phyloP scores from a whole-genome alignment of 2,113 vertebrate genomes.

The Tonatia bakeri region DNA sequence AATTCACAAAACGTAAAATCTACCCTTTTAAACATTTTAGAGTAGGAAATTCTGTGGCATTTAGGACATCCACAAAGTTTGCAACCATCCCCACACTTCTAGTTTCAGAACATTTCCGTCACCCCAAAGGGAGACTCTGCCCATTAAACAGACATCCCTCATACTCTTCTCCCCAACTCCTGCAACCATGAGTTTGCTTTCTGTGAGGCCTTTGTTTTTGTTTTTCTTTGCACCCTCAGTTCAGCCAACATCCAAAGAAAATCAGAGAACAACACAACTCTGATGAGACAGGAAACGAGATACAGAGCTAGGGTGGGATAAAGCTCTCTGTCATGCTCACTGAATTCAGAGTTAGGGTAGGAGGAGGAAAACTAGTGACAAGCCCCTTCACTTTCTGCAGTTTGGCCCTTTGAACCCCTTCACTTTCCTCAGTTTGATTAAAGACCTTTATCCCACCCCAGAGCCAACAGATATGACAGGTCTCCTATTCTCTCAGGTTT shows the following conservation, averaged over 20 bases:
- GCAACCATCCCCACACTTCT: not conserved
- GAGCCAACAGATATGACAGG: not conserved
- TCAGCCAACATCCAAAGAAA: not conserved
- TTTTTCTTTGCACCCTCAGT: not conserved
- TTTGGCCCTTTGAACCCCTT: no score
- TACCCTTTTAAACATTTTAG: not conserved
- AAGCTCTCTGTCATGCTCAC: not conserved
- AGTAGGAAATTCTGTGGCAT: not conserved
- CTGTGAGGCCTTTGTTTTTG: not conserved
- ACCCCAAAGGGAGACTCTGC: not conserved
- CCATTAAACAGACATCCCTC: not conserved
- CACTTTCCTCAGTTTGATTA: not conserved
- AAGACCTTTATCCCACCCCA: not conserved
- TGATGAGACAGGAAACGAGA: not conserved
- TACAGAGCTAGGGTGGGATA: not conserved
- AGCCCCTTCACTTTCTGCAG: not conserved
- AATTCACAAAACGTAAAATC: not conserved
- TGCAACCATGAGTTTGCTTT: not conserved
- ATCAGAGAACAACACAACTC: not conserved
- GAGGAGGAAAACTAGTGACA: not conserved
- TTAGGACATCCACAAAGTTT: not conserved
- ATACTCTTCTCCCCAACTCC: not conserved
- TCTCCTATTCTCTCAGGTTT: not conserved
- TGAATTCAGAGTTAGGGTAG: not conserved
- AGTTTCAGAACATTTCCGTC: not conserved